Evolutionary conservation across 2,797 vertebrate species (phyloP).

Genomic region (Myotis planiceps): DNA sequence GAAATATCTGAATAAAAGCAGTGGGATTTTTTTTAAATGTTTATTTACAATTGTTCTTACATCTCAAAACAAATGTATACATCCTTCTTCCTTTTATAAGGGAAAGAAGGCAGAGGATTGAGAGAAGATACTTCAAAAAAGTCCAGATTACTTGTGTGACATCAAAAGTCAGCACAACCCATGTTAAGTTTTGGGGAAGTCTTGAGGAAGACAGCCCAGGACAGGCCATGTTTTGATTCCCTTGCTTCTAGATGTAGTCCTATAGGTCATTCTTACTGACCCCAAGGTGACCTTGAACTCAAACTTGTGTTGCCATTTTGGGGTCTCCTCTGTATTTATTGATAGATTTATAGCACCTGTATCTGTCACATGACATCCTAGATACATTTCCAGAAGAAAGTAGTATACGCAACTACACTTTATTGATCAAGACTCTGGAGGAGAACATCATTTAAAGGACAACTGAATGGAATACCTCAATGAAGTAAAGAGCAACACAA

Average conservation of each 20-base stretch:
- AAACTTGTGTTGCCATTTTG: neutral
- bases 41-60: conserved; percentile 34
- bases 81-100: neutral
- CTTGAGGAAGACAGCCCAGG: neutral
- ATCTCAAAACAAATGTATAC: neutral
- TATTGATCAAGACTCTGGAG: neutral
- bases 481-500: neutral
- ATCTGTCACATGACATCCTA: neutral
- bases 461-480: neutral
- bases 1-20: conserved; percentile 35
- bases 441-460: neutral
- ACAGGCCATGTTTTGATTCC: neutral
- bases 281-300: neutral
- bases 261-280: neutral
- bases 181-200: neutral
- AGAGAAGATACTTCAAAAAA: neutral
- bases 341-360: neutral
- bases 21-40: neutral
- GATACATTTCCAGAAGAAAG: neutral
- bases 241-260: neutral
- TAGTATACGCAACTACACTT: neutral
- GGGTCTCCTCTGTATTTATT: neutral
- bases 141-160: neutral
- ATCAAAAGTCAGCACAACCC: neutral
- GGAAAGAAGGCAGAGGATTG: neutral